These are phyloP conservation scores for Bombus confusus DNA, from an alignment of 1,140 invertebrate genomes.

Conservation along the genomic window DNA sequence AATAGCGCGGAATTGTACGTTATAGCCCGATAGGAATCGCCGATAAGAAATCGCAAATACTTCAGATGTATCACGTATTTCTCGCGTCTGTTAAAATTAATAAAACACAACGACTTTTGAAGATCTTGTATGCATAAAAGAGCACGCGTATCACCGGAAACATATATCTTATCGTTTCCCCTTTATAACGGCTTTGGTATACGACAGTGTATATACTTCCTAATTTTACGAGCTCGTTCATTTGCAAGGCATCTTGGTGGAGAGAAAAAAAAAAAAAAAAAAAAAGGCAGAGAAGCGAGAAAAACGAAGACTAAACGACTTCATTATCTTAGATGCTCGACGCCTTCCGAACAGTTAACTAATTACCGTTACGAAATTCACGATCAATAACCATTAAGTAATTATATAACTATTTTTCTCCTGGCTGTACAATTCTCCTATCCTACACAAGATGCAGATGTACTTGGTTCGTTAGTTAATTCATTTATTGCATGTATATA, in stretches of 20 bases:
- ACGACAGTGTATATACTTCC: neutral
- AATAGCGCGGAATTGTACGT: neutral
- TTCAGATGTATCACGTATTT: neutral
- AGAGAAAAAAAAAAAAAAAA: neutral
- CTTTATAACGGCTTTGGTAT: neutral
- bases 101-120: neutral
- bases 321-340: neutral
- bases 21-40: neutral
- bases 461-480: no score
- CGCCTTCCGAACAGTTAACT: neutral
- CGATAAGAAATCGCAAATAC: neutral
- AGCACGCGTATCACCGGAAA: neutral
- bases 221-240: conserved; percentile 5
- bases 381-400: neutral
- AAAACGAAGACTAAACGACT: neutral
- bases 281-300: neutral
- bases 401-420: neutral
- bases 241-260: neutral
- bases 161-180: conserved; percentile 27
- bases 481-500: no score
- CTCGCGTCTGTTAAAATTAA: neutral
- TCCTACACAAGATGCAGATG: no score
- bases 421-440: neutral
- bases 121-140: neutral
- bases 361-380: neutral